These are phyloP conservation scores for Rhinopithecus roxellana DNA, from an alignment of 2,113 vertebrate species.

Conservation along the genomic window DNA sequence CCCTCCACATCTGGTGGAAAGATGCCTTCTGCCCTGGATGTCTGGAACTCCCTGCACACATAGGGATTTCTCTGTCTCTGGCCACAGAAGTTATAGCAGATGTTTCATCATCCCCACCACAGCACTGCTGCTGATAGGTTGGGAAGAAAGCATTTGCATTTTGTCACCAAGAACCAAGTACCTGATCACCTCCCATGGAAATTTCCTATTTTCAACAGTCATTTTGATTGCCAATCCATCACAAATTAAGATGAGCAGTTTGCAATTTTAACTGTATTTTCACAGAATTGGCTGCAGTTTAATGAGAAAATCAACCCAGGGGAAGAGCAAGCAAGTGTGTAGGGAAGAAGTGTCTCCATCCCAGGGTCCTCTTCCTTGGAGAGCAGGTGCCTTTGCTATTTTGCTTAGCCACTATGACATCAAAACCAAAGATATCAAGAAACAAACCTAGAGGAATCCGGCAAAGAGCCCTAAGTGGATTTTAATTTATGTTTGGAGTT, in stretches of 20 bases:
- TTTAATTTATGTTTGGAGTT: not conserved
- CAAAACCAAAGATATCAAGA: not conserved
- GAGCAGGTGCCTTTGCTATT: not conserved
- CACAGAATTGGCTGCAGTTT: constrained; percentile 56
- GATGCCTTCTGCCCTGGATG: not conserved
- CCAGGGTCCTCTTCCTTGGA: not conserved
- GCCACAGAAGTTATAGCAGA: not conserved
- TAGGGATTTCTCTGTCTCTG: not conserved
- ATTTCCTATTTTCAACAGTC: constrained; percentile 71
- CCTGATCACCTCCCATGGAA: constrained; percentile 63
- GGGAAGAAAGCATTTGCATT: constrained; percentile 67
- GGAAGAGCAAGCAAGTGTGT: not conserved
- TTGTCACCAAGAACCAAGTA: constrained; percentile 70
- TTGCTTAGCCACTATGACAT: not conserved
- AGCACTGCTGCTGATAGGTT: constrained; percentile 13
- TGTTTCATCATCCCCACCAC: too few species aligned
- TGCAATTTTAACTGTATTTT: constrained; percentile 68
- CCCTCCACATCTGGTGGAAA: not conserved
- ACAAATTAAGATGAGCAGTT: constrained; percentile 55
- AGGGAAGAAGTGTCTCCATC: not conserved
- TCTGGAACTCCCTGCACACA: not conserved
- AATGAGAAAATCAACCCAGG: constrained; percentile 31
- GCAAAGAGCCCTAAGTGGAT: not conserved
- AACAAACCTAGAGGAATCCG: not conserved
- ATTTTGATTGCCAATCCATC: constrained; percentile 62